These are phyloP conservation scores for Pristis pectinata DNA, from an alignment of 2,797 vertebrate species.

Conservation along the genomic window DNA sequence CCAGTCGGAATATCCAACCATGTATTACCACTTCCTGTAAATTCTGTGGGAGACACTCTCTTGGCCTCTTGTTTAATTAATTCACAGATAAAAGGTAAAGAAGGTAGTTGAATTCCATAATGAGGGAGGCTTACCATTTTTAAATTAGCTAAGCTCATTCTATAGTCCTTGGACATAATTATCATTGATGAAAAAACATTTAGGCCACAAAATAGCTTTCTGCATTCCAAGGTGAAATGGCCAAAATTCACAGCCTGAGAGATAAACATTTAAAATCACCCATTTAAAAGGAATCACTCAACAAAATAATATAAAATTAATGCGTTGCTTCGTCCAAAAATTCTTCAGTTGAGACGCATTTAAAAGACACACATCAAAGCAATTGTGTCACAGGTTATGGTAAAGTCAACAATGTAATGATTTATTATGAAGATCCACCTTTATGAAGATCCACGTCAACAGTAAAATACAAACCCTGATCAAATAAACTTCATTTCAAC, in stretches of 20 bases:
- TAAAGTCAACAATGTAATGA: not conserved
- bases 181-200: not conserved
- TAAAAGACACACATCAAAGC: not conserved
- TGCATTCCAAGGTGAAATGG: not conserved
- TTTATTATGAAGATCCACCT: not conserved
- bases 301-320: not conserved
- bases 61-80: no score
- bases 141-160: no score
- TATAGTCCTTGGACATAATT: not conserved
- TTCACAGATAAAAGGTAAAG: not conserved
- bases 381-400: not conserved
- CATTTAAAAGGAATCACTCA: not conserved
- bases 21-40: not conserved
- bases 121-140: not conserved
- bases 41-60: not conserved
- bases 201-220: not conserved
- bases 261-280: not conserved
- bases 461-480: not conserved
- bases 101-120: not conserved
- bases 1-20: not conserved
- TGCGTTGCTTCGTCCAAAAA: not conserved
- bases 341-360: not conserved
- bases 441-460: slow-evolving; percentile 5
- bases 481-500: slow-evolving; percentile 16
- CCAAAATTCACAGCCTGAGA: not conserved